Base-by-base conservation (phyloP, 2,797 vertebrate species). In the Eospalax fontanierii region DNA sequence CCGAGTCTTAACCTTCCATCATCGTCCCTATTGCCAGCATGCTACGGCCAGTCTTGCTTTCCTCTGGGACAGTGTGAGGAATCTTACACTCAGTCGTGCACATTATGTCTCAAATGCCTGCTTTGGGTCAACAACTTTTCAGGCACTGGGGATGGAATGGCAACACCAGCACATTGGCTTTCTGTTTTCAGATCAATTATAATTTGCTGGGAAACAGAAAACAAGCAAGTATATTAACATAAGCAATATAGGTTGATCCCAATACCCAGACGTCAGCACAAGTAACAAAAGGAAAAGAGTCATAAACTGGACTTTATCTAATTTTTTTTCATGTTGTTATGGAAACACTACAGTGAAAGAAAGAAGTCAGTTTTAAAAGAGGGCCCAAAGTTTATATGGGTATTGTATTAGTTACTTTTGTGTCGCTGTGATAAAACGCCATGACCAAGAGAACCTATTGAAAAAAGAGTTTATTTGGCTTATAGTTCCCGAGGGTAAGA, bases 301-400 rank as follows among this genome's bases (percentile, higher is more conserved):
- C n/a, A 84, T 71, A 78, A 68, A 90, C 54, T 43, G 40, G 40
- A 91, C 26, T 73, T 89, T n/a, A 88, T 88, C 22, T 86, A 89
- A 93, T 85, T 74, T 43, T 5, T 75, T 87, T 82, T 92, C 74
- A 14, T 87, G 10, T 84, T 91, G 35, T 50, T 35, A 24, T 73
- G 50, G 43, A 93, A 89, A n/a, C 71, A 57, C 89, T 40, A 19
- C 18, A 54, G 11, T 50, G 33, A 71, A 85, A 85, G 54, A 76
- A 30, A 89, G 3, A 85, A 71, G 73, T 22, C 21, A 76, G 35
- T 57, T 59, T 74, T 63, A 46, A 21, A 76, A 76, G 63, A 63
- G 28, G 59, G 10, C 10, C 46, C 87, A 78, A 18, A 40, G 90
- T 63, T 43, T 46, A n/a, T 92, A 91, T 88, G 85, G 46, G 59